These are phyloP conservation scores for Boulengeromyrus knoepffleri DNA, from an alignment of 2,113 vertebrate species.

Conservation along the genomic window DNA sequence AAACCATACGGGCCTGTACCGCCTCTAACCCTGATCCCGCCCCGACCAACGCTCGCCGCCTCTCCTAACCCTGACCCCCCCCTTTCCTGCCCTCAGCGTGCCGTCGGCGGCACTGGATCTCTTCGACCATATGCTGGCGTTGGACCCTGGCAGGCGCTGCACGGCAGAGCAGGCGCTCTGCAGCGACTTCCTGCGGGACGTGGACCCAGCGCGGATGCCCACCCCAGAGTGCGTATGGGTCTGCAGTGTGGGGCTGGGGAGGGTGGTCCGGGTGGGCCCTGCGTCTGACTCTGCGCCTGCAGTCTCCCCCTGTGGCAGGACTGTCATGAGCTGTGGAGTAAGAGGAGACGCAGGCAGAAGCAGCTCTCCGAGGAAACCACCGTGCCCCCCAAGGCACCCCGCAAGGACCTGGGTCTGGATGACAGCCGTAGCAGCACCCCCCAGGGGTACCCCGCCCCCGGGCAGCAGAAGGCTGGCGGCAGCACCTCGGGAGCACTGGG, in stretches of 20 bases:
- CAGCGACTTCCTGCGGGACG: constrained; percentile 90
- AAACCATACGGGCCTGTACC: constrained; percentile 76
- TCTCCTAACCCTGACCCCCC: not conserved
- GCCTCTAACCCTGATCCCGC: constrained; percentile 25
- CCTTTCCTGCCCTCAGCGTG: constrained; percentile 59
- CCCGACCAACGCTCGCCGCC: constrained; percentile 29
- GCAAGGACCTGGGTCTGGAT: constrained; percentile 88
- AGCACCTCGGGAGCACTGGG: constrained; percentile 54
- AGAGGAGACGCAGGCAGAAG: constrained; percentile 94
- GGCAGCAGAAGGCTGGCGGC: constrained; percentile 73
- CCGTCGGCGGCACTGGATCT: constrained; percentile 84
- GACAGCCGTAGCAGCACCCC: constrained; percentile 95
- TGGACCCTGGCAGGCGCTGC: constrained; percentile 94
- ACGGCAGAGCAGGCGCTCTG: constrained; percentile 88
- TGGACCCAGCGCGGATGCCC: constrained; percentile 95
- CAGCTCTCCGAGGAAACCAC: constrained; percentile 84
- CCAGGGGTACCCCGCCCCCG: constrained; percentile 75
- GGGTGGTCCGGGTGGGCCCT: not conserved
- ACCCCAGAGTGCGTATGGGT: constrained; percentile 81
- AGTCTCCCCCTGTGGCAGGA: constrained; percentile 98
- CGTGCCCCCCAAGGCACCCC: constrained; percentile 75
- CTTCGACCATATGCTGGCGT: constrained; percentile 95
- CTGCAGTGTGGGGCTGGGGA: not conserved
- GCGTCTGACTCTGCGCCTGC: not conserved
- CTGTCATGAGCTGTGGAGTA: constrained; percentile 98